These are phyloP conservation scores for Prionailurus bengalensis DNA, from an alignment of 2,113 vertebrate species.

Conservation along the genomic window DNA sequence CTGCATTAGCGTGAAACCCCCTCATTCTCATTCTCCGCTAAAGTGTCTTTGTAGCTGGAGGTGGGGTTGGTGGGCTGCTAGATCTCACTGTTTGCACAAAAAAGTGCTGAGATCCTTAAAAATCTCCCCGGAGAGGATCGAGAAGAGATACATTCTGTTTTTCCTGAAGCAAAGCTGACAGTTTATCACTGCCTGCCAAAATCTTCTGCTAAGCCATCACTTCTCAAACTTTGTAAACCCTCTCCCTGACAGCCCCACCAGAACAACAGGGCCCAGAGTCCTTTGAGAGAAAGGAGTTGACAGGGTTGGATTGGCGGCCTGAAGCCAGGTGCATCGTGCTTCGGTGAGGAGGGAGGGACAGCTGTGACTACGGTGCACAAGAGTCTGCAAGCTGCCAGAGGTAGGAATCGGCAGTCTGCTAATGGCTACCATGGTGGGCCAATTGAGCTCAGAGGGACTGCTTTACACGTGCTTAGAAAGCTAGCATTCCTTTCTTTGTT, in stretches of 20 bases:
- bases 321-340: not conserved
- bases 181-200: constrained; percentile 16
- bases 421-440: not conserved
- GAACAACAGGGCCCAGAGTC: constrained; percentile 43
- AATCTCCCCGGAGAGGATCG: not conserved
- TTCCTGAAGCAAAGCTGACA: not conserved
- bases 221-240: constrained; percentile 54
- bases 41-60: not conserved
- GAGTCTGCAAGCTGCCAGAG: not conserved
- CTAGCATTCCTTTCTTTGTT: not conserved
- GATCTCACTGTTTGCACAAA: not conserved
- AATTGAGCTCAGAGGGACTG: not conserved
- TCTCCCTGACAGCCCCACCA: not conserved
- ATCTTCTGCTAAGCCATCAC: not conserved
- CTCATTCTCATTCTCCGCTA: not conserved
- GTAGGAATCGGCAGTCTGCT: not conserved
- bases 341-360: not conserved
- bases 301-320: not conserved
- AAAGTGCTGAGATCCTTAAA: constrained; percentile 39
- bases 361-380: not conserved
- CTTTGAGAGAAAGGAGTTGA: not conserved
- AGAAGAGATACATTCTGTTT: not conserved
- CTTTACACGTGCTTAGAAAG: not conserved
- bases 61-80: not conserved
- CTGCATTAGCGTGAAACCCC: not conserved